Evolutionary conservation across 2,113 vertebrate genomes (phyloP), one percentile per base, ranked within the genome.

Genomic region (Dasyurus viverrinus): DNA sequence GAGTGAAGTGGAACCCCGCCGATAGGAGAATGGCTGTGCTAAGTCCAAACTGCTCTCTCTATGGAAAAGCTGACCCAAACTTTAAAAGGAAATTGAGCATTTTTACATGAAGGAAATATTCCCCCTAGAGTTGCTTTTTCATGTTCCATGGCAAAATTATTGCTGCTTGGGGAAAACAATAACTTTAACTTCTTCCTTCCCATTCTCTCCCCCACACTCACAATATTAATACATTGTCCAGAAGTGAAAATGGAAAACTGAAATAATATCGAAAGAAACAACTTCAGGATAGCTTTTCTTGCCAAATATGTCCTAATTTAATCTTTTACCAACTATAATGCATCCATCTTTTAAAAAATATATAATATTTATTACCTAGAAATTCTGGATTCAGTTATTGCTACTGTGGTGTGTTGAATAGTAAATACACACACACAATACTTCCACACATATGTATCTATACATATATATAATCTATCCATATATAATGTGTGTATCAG

Each of bases 41-140:
- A 36, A 97, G 93, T 97, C 25, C 95, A 91, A 97, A 92, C 50
- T 93, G 47, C 89, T 95, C 91, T 92, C 89, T 97, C 95, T 95
- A 93, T 93, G 95, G 96, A 96, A 97, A 97, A 97, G 97, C 9
- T 84, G 68, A 84, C 16, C n/a, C n/a, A 42, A 42, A 84, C 68
- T 96, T 96, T 95, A 84, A 91, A 97, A 96, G 68, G 93, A 54
- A 92, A 95, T 97, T 96, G 90, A 60, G 55, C 0, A 90, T 90
- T 90, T 52, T 90, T 91, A 93, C 53, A 95, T 46, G 95, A 93
- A 90, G 47, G 89, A 30, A 90, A 90, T 97, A 11, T 8, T 92
- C 68, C 36, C 68, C 19, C 94, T 96, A 89, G 96, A 94, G 94
- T 26, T 48, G 52, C 7, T 95, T 97, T 96, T 96, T 91, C 90